These are phyloP conservation scores for Lottia gigantea DNA, from an alignment of 2,888 invertebrate genomes.

Conservation along the genomic window DNA sequence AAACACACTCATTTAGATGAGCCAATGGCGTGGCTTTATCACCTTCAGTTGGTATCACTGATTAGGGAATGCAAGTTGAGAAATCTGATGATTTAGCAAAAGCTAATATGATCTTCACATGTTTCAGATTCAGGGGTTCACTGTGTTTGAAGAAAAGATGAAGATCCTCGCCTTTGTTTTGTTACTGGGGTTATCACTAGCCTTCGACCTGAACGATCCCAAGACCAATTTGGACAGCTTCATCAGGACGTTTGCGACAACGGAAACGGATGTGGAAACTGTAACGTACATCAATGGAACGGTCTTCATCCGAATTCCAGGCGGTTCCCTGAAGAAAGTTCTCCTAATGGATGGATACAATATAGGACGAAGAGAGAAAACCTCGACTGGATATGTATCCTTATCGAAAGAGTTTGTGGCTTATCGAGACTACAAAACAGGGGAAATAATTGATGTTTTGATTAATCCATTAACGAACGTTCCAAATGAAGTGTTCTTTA, in stretches of 20 bases:
- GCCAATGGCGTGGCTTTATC: no score
- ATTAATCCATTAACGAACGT: slow-evolving; percentile 31
- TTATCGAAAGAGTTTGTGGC: slow-evolving; percentile 37
- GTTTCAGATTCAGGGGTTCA: no score
- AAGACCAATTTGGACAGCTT: slow-evolving; percentile 10
- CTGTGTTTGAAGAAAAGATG: no score
- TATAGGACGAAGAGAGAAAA: slow-evolving; percentile 31
- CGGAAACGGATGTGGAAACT: slow-evolving; percentile 9
- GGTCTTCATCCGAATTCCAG: slow-evolving; percentile 7
- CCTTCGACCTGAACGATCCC: slow-evolving; percentile 5
- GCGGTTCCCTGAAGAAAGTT: slow-evolving; percentile 24
- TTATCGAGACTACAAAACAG: slow-evolving; percentile 36
- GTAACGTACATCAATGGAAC: slow-evolving; percentile 8
- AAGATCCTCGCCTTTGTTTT: not conserved
- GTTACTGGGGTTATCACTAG: not conserved
- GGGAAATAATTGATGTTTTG: slow-evolving; percentile 33
- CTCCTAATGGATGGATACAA: slow-evolving; percentile 43
- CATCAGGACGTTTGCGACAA: slow-evolving; percentile 2
- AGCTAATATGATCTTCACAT: no score
- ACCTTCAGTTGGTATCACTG: no score
- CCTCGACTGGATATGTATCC: slow-evolving; percentile 34
- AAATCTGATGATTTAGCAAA: no score
- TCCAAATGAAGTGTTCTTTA: slow-evolving; percentile 40
- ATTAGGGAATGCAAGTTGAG: no score
- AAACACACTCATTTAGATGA: no score